Conservation (phyloP, 2,797 vertebrate species). For the Anomalospiza imberbis region DNA sequence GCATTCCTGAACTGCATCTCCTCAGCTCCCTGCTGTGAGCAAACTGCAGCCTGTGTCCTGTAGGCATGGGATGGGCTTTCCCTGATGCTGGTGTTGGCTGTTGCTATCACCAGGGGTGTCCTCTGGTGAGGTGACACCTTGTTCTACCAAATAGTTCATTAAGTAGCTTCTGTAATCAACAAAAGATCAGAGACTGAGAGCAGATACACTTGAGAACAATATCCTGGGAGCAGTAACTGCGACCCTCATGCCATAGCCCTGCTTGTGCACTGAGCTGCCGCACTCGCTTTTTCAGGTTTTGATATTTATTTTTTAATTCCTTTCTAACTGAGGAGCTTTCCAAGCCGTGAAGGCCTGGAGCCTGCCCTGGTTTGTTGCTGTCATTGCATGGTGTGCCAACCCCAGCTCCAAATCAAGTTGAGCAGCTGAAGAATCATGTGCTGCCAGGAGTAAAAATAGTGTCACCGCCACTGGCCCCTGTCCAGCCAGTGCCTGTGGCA, state of each 20-base stretch:
- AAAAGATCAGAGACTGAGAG: not conserved
- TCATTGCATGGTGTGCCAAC: not conserved
- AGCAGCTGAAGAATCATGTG: not conserved
- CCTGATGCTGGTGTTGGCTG: not conserved
- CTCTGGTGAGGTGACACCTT: not conserved
- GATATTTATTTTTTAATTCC: not conserved
- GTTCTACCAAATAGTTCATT: not conserved
- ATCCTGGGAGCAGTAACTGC: rapidly evolving
- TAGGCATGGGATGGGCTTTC: not conserved
- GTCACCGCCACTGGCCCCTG: not conserved
- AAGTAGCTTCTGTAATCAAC: not conserved
- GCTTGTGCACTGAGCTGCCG: rapidly evolving
- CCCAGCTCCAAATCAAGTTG: rapidly evolving
- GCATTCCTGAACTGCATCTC: not conserved
- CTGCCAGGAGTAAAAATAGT: not conserved
- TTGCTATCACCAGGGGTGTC: rapidly evolving
- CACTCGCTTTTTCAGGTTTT: not conserved
- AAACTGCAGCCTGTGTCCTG: not conserved
- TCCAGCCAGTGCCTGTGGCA: not conserved
- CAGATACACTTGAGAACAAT: rapidly evolving
- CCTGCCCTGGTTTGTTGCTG: not conserved
- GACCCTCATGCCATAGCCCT: not conserved
- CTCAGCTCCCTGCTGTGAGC: not conserved
- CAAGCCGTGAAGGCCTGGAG: not conserved
- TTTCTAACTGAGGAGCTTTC: not conserved